These are phyloP conservation scores for Vesta saturnalis DNA, from an alignment of 2,888 invertebrate genomes.

Conservation along the genomic window DNA sequence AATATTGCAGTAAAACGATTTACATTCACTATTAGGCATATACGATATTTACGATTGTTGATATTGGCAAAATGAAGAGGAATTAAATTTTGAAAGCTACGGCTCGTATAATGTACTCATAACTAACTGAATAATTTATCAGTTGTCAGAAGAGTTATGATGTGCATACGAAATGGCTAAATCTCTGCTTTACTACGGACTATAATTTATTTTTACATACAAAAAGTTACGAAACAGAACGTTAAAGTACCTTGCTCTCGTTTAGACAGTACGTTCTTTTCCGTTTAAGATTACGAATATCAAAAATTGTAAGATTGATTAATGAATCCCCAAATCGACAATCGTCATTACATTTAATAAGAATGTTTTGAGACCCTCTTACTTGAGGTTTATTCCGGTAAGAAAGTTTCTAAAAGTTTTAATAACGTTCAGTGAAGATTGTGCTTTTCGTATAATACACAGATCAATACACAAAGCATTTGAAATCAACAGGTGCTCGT, in stretches of 20 bases:
- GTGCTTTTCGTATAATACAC: conserved; percentile 17
- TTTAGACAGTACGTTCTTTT: too few species aligned
- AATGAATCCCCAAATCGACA: too few species aligned
- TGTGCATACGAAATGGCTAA: conserved; percentile 31
- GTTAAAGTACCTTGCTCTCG: too few species aligned
- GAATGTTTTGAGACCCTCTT: not conserved
- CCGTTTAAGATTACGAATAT: too few species aligned
- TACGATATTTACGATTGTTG: too few species aligned
- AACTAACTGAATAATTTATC: conserved; percentile 23
- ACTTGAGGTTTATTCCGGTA: conserved; percentile 8
- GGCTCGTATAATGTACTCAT: not conserved
- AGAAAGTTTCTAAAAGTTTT: conserved; percentile 16
- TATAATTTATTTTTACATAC: too few species aligned
- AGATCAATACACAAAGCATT: conserved; percentile 30
- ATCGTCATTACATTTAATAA: conserved; percentile 6
- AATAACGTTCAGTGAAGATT: conserved; percentile 15
- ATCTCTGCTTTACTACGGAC: conserved; percentile 18
- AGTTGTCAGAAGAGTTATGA: conserved; percentile 15
- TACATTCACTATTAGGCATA: too few species aligned
- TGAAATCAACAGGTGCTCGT: conserved; percentile 35
- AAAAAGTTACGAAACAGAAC: too few species aligned
- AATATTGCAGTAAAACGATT: too few species aligned
- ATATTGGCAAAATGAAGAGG: not conserved
- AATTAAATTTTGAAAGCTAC: conserved; percentile 12
- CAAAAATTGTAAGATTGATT: too few species aligned